These are phyloP conservation scores for Andrena flavipes DNA, from an alignment of 2,888 invertebrate species.

Conservation along the genomic window DNA sequence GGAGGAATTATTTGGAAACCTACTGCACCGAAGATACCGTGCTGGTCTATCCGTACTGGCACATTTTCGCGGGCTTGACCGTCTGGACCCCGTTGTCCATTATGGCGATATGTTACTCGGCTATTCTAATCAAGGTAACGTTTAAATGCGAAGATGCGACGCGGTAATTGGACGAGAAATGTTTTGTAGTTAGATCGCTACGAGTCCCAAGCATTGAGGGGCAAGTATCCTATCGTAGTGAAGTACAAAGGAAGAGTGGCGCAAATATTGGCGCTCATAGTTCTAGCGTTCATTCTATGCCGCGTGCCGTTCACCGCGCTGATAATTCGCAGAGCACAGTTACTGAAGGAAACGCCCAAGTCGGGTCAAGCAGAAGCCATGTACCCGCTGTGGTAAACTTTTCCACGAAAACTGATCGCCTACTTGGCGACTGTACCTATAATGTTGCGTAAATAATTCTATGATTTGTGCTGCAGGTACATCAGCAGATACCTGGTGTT, in stretches of 20 bases:
- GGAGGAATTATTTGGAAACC: conserved; percentile 91
- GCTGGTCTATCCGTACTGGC: conserved; percentile 91
- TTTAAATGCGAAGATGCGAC: neutral
- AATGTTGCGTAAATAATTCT: neutral
- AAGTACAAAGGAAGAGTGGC: conserved; percentile 90
- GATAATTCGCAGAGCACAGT: conserved; percentile 88
- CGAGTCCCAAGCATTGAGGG: conserved; percentile 87
- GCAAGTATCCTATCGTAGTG: conserved; percentile 88
- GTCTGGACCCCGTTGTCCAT: conserved; percentile 92
- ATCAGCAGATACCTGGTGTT: conserved; percentile 90
- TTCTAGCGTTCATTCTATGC: conserved; percentile 89
- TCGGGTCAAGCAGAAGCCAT: conserved; percentile 68
- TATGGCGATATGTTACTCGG: conserved; percentile 91
- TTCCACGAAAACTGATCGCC: neutral
- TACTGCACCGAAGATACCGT: conserved; percentile 90
- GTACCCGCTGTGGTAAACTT: conserved; percentile 71
- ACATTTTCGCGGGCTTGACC: conserved; percentile 90
- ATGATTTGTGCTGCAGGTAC: conserved; percentile 86
- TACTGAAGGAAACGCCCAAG: conserved; percentile 83
- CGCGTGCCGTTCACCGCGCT: conserved; percentile 91
- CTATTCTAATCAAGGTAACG: conserved; percentile 89
- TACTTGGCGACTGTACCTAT: neutral
- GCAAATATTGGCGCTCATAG: conserved; percentile 89
- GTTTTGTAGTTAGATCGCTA: conserved; percentile 88
- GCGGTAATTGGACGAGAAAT: neutral